Percentiles rank a stretch among this genome's conserved stretches.
phyloP scores from a whole-genome alignment of 1,140 invertebrate genomes.

The Coelopa frigida region DNA sequence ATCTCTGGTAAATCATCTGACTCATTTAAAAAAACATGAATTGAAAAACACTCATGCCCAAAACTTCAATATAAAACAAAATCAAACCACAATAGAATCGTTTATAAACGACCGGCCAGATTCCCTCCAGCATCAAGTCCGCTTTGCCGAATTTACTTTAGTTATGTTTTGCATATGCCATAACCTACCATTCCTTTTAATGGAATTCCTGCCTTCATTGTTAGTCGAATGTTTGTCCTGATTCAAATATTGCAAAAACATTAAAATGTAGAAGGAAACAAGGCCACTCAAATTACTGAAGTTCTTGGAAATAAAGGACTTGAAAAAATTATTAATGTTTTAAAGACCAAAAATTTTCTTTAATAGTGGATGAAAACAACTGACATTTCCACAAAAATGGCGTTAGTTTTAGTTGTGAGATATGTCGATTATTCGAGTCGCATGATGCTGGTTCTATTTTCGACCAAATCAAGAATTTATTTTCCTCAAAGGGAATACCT shows the following conservation, averaged over 20 bases:
- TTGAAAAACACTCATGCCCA: neutral
- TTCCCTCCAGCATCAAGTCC: neutral
- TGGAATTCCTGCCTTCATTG: slow-evolving; percentile 5
- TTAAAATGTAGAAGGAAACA: slow-evolving; percentile 2
- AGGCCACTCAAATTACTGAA: slow-evolving; percentile 2
- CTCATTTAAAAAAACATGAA: neutral
- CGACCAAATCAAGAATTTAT: neutral
- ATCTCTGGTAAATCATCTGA: neutral
- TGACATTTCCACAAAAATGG: slow-evolving; percentile 5
- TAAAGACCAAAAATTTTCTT: slow-evolving; percentile 10
- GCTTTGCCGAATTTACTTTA: neutral
- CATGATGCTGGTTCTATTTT: slow-evolving; percentile 2
- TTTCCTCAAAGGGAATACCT: slow-evolving; percentile 2
- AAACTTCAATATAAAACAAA: neutral
- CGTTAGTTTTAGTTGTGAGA: slow-evolving; percentile 4
- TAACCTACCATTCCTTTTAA: slow-evolving; percentile 4
- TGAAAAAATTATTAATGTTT: neutral
- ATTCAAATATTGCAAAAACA: slow-evolving; percentile 2
- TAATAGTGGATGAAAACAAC: slow-evolving; percentile 12
- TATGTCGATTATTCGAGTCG: neutral
- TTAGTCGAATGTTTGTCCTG: slow-evolving; percentile 4
- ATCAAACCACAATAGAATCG: neutral
- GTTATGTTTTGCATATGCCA: slow-evolving; percentile 4
- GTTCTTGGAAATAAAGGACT: neutral
- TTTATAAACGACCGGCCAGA: neutral